A percentile compares a stretch with the other conserved stretches of the same genome.
Conservation (phyloP, 2,797 vertebrate genomes). For the Diplodus sargus region DNA sequence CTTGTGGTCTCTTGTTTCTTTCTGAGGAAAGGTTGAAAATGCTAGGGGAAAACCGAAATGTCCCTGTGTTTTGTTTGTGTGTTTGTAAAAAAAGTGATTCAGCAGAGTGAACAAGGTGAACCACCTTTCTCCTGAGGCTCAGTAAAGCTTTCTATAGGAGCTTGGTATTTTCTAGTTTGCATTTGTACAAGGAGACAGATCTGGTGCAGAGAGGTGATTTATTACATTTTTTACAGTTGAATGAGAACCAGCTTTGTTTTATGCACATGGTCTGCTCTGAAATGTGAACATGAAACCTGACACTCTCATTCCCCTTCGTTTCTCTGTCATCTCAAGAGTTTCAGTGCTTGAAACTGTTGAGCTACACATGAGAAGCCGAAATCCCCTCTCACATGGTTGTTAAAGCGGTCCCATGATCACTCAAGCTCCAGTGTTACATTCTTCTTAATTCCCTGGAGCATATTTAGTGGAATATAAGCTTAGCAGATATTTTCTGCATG, state of each 20-base stretch:
- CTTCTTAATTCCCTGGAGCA: not conserved
- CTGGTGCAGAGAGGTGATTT: not conserved
- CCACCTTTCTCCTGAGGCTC: not conserved
- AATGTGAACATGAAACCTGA: conserved; percentile 35
- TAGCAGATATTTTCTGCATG: not conserved
- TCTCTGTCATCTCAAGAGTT: conserved; percentile 30
- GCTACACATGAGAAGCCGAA: conserved; percentile 46
- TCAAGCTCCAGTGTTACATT: conserved; percentile 8
- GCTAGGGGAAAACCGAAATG: not conserved
- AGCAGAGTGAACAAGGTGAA: not conserved
- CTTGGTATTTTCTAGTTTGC: not conserved
- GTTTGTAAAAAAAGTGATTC: not conserved
- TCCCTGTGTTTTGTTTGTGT: not conserved
- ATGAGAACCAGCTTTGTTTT: conserved; percentile 24
- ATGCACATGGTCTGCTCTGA: conserved; percentile 6
- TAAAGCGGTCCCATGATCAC: conserved; percentile 60
- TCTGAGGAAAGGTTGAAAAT: not conserved
- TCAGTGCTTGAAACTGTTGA: conserved; percentile 36
- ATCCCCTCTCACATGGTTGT: conserved; percentile 59
- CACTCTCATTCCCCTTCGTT: conserved; percentile 23
- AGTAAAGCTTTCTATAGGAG: not conserved
- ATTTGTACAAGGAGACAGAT: not conserved
- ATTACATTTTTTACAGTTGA: conserved; percentile 7
- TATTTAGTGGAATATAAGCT: not conserved
- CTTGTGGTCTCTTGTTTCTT: not conserved